Evolutionary conservation across 1,140 invertebrate genomes (phyloP), one percentile per base, ranked within the genome.

Genomic region (Heliothis virescens): DNA sequence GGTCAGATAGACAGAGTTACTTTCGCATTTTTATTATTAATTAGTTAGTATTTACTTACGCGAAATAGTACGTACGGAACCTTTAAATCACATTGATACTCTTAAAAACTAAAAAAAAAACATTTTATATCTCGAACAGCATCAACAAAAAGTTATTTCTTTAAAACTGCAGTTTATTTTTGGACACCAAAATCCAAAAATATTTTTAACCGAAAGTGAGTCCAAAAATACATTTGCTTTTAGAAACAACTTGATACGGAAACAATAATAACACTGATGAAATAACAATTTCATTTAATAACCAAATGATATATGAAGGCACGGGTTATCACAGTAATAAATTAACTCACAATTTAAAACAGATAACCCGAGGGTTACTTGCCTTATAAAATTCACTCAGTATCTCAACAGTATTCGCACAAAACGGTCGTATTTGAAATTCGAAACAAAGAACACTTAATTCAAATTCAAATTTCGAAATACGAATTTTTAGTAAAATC

Each of bases 391-490:
- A 76, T 16, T 62, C 47, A 34, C 48, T 60, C 82, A 83, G 82
- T 83, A 29, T 3, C 62, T 21, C 67, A 29, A 59, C 73, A 84
- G 81, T 82, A 83, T 83, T 79, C 83, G 85, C 76, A 85, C 87
- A 85, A 60, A 53, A 78, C 82, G 77, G 55, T 85, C 80, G 79
- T 86, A 59, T 74, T 18, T 77, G 65, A 62, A 82, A 18, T 60
- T 71, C 50, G 60, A 79, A 81, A 76, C 55, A 48, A 21, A 29
- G 29, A 41, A 41, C 34, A 47, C 5, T n/a, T 10, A 29, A 13
- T 26, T 12, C n/a, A 16, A 76, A 52, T 48, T 63, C 16, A 29
- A 29, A 53, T 29, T 63, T 52, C 12, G 18, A 60, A 65, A 53
- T 63, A n/a, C 47, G 41, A 34, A 67, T 67, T 82, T 80, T 48